Evolutionary conservation across 2,797 vertebrate genomes (phyloP).

Genomic region (Cossypha niveicapilla): DNA sequence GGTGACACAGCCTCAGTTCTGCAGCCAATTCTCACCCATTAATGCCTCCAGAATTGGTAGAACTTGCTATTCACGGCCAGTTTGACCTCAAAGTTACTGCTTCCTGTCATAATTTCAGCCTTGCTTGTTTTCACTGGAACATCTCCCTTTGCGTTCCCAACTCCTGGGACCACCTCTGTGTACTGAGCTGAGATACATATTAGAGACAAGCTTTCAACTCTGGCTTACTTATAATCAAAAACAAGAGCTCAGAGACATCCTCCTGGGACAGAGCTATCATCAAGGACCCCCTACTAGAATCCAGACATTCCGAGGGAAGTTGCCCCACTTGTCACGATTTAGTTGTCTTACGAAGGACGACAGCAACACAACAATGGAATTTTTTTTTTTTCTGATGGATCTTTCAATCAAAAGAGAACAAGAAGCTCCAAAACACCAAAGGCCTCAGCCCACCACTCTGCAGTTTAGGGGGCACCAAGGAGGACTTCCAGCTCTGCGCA

Average conservation of each 20-base stretch:
- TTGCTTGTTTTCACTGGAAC: conserved; percentile 1
- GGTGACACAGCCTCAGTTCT: neutral
- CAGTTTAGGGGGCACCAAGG: neutral
- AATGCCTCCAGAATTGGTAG: neutral
- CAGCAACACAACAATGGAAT: neutral
- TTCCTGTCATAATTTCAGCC: neutral
- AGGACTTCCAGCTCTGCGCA: neutral
- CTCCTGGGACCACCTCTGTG: neutral
- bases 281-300: neutral
- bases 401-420: neutral
- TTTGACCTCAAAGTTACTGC: neutral
- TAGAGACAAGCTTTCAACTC: neutral
- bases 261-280: neutral
- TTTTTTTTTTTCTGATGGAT: neutral
- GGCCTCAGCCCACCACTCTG: neutral
- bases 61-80: neutral
- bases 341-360: neutral
- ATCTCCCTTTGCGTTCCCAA: neutral
- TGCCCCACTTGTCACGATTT: neutral
- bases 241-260: neutral
- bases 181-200: neutral
- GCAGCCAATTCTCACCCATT: neutral
- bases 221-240: neutral
- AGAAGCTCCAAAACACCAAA: neutral
- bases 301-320: neutral